Evolutionary conservation across 2,888 invertebrate genomes (phyloP).

Genomic region (Bellardia pandia): DNA sequence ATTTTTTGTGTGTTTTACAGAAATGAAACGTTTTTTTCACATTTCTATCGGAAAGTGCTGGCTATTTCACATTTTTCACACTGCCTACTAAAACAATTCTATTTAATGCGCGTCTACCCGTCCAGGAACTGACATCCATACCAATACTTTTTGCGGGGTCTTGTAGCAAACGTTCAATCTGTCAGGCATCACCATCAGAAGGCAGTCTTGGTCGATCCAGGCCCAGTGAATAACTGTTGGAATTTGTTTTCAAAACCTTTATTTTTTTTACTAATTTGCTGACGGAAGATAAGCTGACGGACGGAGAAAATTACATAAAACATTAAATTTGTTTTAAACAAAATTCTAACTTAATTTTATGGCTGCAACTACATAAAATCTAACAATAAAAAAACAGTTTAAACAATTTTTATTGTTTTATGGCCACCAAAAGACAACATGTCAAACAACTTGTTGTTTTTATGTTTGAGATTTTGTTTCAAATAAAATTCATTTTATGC

Average conservation of each 20-base stretch:
- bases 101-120: no score
- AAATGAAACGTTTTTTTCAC: no score
- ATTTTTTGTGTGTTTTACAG: no score
- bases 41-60: no score
- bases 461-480: neutral
- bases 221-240: no score
- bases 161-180: no score
- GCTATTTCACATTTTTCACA: no score
- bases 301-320: slow-evolving; percentile 15
- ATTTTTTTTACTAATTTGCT: neutral
- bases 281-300: neutral
- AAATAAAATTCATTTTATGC: slow-evolving; percentile 14
- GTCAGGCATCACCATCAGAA: no score
- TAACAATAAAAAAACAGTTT: slow-evolving; percentile 1
- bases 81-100: no score
- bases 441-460: slow-evolving; percentile 39
- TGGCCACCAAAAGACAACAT: slow-evolving; percentile 33
- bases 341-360: slow-evolving; percentile 41
- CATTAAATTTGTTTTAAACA: slow-evolving; percentile 27
- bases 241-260: neutral
- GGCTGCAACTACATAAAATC: slow-evolving; percentile 24
- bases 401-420: slow-evolving; percentile 55
- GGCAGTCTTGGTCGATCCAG: no score
- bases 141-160: no score
- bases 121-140: no score